Conservation (phyloP, 2,888 invertebrate genomes). For the Nephrotoma appendiculata region DNA sequence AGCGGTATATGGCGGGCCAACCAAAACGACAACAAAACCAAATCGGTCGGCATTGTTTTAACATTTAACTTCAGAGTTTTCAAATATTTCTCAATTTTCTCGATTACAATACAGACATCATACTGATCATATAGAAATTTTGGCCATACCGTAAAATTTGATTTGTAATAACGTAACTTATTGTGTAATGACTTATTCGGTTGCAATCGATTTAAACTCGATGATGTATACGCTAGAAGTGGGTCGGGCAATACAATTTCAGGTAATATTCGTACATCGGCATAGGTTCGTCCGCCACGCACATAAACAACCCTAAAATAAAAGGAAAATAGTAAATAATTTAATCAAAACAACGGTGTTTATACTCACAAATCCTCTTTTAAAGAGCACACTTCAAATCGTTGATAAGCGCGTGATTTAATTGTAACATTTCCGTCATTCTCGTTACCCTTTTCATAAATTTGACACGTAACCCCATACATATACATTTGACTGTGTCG, state of each 20-base stretch:
- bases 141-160: conserved; percentile 47
- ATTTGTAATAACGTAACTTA: conserved; percentile 28
- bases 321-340: not conserved
- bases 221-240: conserved; percentile 33
- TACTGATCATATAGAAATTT: conserved; percentile 50
- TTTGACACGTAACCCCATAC: conserved; percentile 32
- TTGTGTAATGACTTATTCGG: conserved; percentile 26
- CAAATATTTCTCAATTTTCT: conserved; percentile 28
- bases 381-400: conserved; percentile 44
- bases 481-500: conserved; percentile 17
- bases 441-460: conserved; percentile 27
- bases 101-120: conserved; percentile 34
- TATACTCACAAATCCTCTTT: not conserved
- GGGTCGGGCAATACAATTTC: conserved; percentile 47
- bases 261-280: conserved; percentile 50
- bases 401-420: conserved; percentile 61
- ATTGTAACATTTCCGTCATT: conserved; percentile 36
- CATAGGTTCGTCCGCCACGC: conserved; percentile 26
- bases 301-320: not conserved
- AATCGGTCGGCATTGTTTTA: conserved; percentile 47
- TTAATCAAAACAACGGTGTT: not conserved
- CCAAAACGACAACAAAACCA: conserved; percentile 63
- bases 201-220: conserved; percentile 33
- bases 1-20: conserved; percentile 61
- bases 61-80: conserved; percentile 22